Evolutionary conservation across 2,888 invertebrate species (phyloP).

Genomic region (Chirona hameri): DNA sequence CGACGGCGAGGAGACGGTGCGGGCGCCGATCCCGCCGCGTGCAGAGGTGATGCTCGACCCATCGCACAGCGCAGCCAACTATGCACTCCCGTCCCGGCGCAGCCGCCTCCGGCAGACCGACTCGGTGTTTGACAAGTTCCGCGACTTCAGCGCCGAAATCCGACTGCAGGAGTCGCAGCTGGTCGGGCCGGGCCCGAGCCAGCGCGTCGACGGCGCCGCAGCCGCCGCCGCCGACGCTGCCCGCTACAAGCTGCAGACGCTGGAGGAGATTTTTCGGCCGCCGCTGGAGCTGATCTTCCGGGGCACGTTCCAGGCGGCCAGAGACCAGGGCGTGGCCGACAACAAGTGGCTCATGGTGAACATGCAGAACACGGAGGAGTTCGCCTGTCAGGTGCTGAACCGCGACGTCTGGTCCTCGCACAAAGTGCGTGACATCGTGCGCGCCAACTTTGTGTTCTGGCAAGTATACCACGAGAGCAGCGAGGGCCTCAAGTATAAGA

Average conservation of each 20-base stretch:
- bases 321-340: constrained; percentile 54
- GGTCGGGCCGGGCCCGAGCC: constrained; percentile 12
- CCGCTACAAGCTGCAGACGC: constrained; percentile 51
- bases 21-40: constrained; percentile 53
- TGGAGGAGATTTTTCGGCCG: constrained; percentile 65
- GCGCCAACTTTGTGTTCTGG: constrained; percentile 64
- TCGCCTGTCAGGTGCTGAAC: constrained; percentile 65
- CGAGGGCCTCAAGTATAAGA: constrained; percentile 60
- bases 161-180: constrained; percentile 11
- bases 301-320: constrained; percentile 48
- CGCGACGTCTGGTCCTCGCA: constrained; percentile 66
- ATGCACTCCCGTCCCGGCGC: constrained; percentile 43
- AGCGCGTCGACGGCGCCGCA: neutral
- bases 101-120: constrained; percentile 43
- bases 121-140: constrained; percentile 52
- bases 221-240: neutral
- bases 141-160: constrained; percentile 52
- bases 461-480: constrained; percentile 60
- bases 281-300: constrained; percentile 62
- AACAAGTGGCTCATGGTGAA: constrained; percentile 67
- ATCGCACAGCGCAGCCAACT: constrained; percentile 37
- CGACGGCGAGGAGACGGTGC: constrained; percentile 42
- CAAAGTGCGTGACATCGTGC: constrained; percentile 58
- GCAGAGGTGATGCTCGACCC: constrained; percentile 50
- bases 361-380: constrained; percentile 64